phyloP scores from a whole-genome alignment of 2,797 vertebrate genomes.

The Enteromius thamalakanensis region DNA sequence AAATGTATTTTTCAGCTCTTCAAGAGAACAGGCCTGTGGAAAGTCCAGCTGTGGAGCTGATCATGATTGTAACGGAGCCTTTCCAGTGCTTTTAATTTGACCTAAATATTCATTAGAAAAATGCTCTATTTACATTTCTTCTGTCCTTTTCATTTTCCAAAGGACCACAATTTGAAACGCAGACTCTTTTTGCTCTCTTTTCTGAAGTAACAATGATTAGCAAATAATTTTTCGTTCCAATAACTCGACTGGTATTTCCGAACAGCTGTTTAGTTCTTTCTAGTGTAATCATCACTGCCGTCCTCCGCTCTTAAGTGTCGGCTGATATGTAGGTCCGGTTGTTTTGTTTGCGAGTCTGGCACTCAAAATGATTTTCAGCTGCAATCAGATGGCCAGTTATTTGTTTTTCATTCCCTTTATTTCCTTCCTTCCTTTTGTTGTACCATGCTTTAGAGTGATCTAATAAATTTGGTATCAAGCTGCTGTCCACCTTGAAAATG shows the following conservation, averaged over 20 bases:
- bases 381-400: conserved; percentile 24
- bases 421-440: conserved; percentile 38
- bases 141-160: conserved; percentile 56
- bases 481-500: conserved; percentile 68
- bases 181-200: conserved; percentile 21
- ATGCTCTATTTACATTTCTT: conserved; percentile 10
- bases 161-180: neutral
- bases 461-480: conserved; percentile 54
- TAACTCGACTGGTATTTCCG: conserved; percentile 6
- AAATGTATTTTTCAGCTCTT: neutral
- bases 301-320: neutral
- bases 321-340: conserved; percentile 10
- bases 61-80: neutral
- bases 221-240: conserved; percentile 8
- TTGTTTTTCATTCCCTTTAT: conserved; percentile 30
- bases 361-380: conserved; percentile 22
- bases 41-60: conserved; percentile 21
- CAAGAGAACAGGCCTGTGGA: neutral
- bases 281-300: conserved; percentile 8
- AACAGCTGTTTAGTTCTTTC: neutral
- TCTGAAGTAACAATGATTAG: neutral
- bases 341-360: conserved; percentile 18
- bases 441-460: conserved; percentile 52
- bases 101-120: conserved; percentile 30
- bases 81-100: conserved; percentile 20